Base-by-base conservation (phyloP, 1,140 invertebrate genomes). In the Campodea augens region DNA sequence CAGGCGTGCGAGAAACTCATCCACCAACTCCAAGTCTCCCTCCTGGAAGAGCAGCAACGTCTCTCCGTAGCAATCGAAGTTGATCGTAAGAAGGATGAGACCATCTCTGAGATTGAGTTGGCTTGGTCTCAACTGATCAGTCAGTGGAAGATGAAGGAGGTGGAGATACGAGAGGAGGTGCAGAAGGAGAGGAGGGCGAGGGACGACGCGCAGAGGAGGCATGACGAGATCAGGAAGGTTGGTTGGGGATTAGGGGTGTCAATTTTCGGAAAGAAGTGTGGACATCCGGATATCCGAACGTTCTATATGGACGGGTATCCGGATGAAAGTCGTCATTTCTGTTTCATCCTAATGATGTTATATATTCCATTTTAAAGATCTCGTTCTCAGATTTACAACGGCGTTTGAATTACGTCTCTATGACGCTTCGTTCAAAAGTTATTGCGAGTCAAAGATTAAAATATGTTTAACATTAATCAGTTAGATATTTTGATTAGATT, bases 1-100 rank as follows among this genome's bases (percentile, higher is more conserved):
- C 27, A 32, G 27, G 7, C 15, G 27, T 78, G 80, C 56, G 81
- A 86, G 59, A 65, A 74, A 48, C 63, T 78, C 47, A 81, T 86
- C 29, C 74, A 81, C 54, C 66, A 76, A 29, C 56, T 84, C 1
- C 80, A 85, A 56, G 71, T 70, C 45, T 72, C 73, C 47, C 57
- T 79, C 41, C 58, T 84, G 18, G 79, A 84, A 52, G 72, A 78
- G 49, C 75, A 84, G 60, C 77, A 86, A 56, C 75, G 78, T 50
- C 55, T 85, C 21, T 77, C 79, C 0, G 80, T 84, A 1, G 81
- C 81, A 3, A 59, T 83, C 10, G 70, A 73, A 59, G 74, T 85
- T 0, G 81, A 84, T 58, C 67, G 70, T 37, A 66, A 74, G 5
- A 85, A 86, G 56, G 80, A 83, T 56, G 56, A 65, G 13, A 71